A percentile compares a stretch with the other conserved stretches of the same genome.
Conservation (phyloP, 2,888 invertebrate species). For the Melangyna quadrimaculata region DNA sequence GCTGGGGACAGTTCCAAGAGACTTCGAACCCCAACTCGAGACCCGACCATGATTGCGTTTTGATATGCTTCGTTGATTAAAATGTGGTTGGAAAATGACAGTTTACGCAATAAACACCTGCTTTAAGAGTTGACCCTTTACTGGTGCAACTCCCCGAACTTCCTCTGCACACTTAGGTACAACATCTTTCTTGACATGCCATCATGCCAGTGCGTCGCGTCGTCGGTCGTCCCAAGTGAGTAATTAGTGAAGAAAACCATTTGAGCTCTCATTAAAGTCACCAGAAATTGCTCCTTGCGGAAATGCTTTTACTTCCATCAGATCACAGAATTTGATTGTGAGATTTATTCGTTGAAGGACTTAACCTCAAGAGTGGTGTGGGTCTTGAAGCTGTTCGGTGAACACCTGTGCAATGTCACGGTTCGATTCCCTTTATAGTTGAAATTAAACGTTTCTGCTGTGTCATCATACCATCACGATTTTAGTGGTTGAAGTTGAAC, state of each 20-base stretch:
- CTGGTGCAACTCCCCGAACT: constrained; percentile 20
- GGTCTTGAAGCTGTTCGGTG: background rate
- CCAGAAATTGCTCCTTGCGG: constrained; percentile 24
- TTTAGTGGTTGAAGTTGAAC: background rate
- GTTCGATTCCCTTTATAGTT: constrained; percentile 33
- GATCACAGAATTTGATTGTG: constrained; percentile 39
- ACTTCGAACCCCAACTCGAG: background rate
- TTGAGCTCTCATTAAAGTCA: constrained; percentile 29
- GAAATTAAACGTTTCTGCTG: constrained; percentile 32
- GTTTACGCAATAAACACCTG: constrained; percentile 63
- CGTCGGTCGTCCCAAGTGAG: constrained; percentile 30
- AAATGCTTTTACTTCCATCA: no score
- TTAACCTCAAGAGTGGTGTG: constrained; percentile 34
- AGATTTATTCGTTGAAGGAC: constrained; percentile 54
- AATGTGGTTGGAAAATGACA: constrained; percentile 36
- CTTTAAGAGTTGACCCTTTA: constrained; percentile 34
- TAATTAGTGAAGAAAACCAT: constrained; percentile 54
- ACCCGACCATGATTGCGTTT: constrained; percentile 37
- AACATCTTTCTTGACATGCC: no score
- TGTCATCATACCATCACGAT: no score
- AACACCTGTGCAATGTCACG: constrained; percentile 56
- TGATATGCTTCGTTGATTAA: constrained; percentile 36
- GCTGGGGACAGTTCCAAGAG: background rate
- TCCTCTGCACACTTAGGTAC: background rate
- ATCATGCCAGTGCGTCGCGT: no score